Base-by-base conservation (phyloP, 2,888 invertebrate species). In the Tanypteryx hageni region DNA sequence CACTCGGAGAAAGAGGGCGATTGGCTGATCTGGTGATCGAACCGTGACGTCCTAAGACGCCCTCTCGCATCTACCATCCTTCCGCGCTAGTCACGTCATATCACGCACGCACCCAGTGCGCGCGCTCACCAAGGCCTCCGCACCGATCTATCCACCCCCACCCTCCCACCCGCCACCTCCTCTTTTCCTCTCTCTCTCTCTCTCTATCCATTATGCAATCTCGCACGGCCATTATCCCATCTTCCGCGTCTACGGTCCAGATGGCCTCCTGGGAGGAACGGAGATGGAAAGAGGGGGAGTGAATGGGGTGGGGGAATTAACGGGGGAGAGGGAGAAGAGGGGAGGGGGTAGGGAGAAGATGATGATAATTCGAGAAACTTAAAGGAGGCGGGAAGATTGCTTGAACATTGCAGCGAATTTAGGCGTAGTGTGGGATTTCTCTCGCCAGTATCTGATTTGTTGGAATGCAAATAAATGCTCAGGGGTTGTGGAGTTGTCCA, bases 181-280 rank as follows among this genome's bases (percentile, higher is more conserved):
- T n/a, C n/a, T n/a, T n/a, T n/a, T n/a, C n/a, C n/a, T n/a, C n/a
- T n/a, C n/a, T n/a, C n/a, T 16, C 31, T 16, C 27, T 8, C 82
- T n/a, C 16, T 83, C 57, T 56, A 44, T 64, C 89, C 89, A 61
- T 31, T 31, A 61, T 44, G 89, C 89, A 89, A 89, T 89, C 89
- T 89, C 61, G 22, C 58, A 22, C 68, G 27, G 64, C 64, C 89
- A 89, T 89, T 89, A 89, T 89, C 89, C 89, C 68, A 89, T 89
- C 64, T 64, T 58, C 31, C 14, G 58, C 18, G n/a, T n/a, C n/a
- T 18, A 44, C 44, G n/a, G 83, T 83, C 83, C 89, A 89, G 89
- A 89, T 89, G 89, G 89, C 89, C 89, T 59, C 59, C 22, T 44
- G 83, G 18, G 64, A 64, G 64, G 64, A 18, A 64, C 13, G 64